Evolutionary conservation across 2,888 invertebrate species (phyloP), one percentile per base, ranked within the genome.

Genomic region (Cataglyphis altisquamis): DNA sequence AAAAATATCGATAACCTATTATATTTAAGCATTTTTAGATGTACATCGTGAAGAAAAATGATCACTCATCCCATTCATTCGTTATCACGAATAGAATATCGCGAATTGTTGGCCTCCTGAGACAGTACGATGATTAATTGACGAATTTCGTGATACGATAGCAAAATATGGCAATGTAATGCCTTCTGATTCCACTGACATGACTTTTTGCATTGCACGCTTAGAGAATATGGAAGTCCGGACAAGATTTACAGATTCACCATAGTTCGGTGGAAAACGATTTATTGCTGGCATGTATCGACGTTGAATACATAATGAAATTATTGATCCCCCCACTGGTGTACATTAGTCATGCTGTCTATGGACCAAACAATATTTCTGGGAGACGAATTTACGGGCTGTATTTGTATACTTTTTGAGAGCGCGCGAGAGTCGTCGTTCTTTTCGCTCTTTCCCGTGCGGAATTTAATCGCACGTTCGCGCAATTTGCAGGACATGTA

Each of bases 71-170:
- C 45, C 48, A 70, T 74, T 89, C 87, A 87, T 88, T 88, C 84
- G 89, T 89, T 89, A 89, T 82, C 84, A 86, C 52, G 57, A 85
- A 86, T 63, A 83, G 83, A 86, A 86, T 86, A 86, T 86, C 82
- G 81, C 78, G 83, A 82, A 78, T 86, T 86, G 84, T 77, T 29
- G 66, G 25, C 66, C 86, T 74, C 55, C 18, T 70, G 68, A 41
- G 75, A 78, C 74, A 70, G 80, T 81, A 64, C 55, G 78, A 84
- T 89, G 87, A 89, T 86, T 87, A 89, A 89, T 89, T 78, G 87
- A 39, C 32, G 52, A 55, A 74, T 78, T 73, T 67, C 74, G 52
- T 66, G 75, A 62, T 60, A 48, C 25, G 86, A 63, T 82, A 57
- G 60, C 39, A 39, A 66, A 80, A 75, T 77, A 75, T 66, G 77